Evolutionary conservation across 2,888 invertebrate genomes (phyloP).

Genomic region (Melanostoma scalare): DNA sequence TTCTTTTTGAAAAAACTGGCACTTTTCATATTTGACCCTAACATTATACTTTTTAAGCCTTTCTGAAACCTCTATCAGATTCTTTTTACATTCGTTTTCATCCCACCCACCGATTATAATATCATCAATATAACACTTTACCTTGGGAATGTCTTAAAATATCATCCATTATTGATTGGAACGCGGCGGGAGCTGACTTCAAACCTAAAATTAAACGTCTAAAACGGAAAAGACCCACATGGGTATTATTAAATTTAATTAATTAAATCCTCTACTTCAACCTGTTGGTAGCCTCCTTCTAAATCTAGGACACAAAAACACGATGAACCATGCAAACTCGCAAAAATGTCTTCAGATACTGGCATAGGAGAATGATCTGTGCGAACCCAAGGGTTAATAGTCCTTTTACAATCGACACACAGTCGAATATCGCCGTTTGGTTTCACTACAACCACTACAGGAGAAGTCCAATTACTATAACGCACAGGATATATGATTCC

Average conservation of each 20-base stretch:
- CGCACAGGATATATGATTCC: background rate
- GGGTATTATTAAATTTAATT: too few species aligned
- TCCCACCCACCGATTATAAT: too few species aligned
- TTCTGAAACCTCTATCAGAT: background rate
- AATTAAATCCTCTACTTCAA: too few species aligned
- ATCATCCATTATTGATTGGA: too few species aligned
- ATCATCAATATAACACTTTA: too few species aligned
- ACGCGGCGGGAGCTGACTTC: too few species aligned
- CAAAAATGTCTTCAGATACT: conserved; percentile 48
- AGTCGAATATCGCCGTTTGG: conserved; percentile 37
- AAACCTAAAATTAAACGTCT: too few species aligned
- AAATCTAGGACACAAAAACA: conserved; percentile 9
- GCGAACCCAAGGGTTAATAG: conserved; percentile 6
- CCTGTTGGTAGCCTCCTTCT: too few species aligned
- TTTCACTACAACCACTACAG: conserved; percentile 52
- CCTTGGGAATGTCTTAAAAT: too few species aligned
- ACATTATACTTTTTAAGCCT: background rate
- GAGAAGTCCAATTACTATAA: conserved; percentile 37
- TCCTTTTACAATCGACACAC: conserved; percentile 47
- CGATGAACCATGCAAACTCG: conserved; percentile 2
- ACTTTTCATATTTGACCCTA: background rate
- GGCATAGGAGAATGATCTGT: conserved; percentile 47
- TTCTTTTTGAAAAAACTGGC: conserved; percentile 8
- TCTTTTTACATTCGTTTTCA: too few species aligned
- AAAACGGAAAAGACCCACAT: too few species aligned